Evolutionary conservation across 1,140 invertebrate species (phyloP), one percentile per base, ranked within the genome.

Genomic region (Brachionus koreanus): DNA sequence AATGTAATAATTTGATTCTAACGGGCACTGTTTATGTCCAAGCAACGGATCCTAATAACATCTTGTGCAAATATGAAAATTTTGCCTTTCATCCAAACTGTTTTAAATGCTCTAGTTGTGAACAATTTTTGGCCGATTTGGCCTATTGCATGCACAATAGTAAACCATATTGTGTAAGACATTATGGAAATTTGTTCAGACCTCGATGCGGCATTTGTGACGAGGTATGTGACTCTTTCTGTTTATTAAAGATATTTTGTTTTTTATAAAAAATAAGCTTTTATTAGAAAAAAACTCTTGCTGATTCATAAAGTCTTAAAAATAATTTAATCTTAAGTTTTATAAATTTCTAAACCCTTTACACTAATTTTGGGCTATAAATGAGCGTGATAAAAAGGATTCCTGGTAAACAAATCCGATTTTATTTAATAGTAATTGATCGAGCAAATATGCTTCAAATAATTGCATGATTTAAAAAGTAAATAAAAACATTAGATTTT

Each of bases 201-300:
- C 46, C 75, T 4, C 13, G 75, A 77, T 77, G 75, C 23, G 43
- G 19, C 6, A 77, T 57, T 25, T 77, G 75, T 33, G 75, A 77
- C 39, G 75, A 77, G 75, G 75, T 77, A 57, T 25, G 39, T 77
- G 2, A 35, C 33, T 65, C 29, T 37, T 65, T 19, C 33, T 65
- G 12, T 19, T 29, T 37, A 33, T 37, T 29, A 65, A 37, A n/a
- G 49, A 19, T 3, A 46, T 12, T 46, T 12, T 46, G 10, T 2
- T 12, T 46, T 46, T 57, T 57, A 52, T 19, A 52, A 52, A 57
- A 57, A 57, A 46, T 2, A 46, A 46, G n/a, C 3, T 13, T 42
- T 42, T 10, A 5, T 57, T 57, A 19, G 19, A 19, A n/a, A 57
- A 19, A 9, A 57, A 57, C 3, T 57, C 4, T 57, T 3, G 49